Evolutionary conservation across 2,888 invertebrate genomes (phyloP).

Genomic region (Amitus sp.): DNA sequence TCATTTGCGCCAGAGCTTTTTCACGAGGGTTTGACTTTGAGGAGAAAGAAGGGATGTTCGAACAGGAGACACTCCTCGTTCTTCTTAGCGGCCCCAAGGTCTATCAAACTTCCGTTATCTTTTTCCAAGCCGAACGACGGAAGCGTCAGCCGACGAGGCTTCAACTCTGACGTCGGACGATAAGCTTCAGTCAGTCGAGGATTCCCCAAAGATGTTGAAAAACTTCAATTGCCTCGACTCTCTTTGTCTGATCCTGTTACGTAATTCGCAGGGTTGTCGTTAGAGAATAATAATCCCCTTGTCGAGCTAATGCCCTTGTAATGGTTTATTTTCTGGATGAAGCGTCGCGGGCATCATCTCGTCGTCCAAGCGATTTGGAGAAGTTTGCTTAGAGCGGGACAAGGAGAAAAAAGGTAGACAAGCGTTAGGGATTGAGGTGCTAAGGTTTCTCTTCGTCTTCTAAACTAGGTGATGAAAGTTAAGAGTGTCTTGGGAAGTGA

Average conservation of each 20-base stretch:
- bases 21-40: too few species aligned
- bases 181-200: slow-evolving; percentile 51
- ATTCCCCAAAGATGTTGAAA: slow-evolving; percentile 1
- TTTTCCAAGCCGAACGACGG: slow-evolving; percentile 49
- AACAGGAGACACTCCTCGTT: slow-evolving; percentile 64
- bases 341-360: slow-evolving; percentile 5
- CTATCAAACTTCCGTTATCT: slow-evolving; percentile 63
- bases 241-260: not conserved
- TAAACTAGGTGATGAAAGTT: slow-evolving; percentile 56
- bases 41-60: slow-evolving; percentile 16
- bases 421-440: slow-evolving; percentile 55
- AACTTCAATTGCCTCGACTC: not conserved
- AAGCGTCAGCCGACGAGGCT: slow-evolving; percentile 55
- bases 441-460: slow-evolving; percentile 61
- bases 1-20: too few species aligned
- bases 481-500: slow-evolving; percentile 33
- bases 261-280: not conserved
- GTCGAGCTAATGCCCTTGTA: not conserved
- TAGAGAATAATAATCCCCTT: slow-evolving; percentile 1
- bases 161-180: slow-evolving; percentile 63
- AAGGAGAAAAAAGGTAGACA: slow-evolving; percentile 53
- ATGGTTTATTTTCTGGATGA: slow-evolving; percentile 8
- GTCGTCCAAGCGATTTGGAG: slow-evolving; percentile 28
- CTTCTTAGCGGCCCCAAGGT: slow-evolving; percentile 54
- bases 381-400: slow-evolving; percentile 28